These are phyloP conservation scores for Brachionus asplanchnoidis DNA, from an alignment of 1,140 invertebrate species.

Conservation along the genomic window DNA sequence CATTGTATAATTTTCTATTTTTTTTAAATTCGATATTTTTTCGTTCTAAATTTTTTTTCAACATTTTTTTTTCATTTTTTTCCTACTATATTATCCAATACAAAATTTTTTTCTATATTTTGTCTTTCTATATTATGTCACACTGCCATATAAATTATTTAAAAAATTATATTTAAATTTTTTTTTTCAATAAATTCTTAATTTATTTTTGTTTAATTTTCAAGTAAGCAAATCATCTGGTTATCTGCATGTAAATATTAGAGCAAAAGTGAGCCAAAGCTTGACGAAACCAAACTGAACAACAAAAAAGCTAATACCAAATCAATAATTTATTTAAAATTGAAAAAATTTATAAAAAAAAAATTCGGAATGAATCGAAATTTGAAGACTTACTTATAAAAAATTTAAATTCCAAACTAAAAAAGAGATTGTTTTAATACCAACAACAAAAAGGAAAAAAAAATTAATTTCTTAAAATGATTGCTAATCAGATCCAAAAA, in stretches of 20 bases:
- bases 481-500: background rate
- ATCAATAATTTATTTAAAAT: slow-evolving; percentile 13
- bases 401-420: background rate
- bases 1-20: too few relatives aligned
- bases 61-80: too few relatives aligned
- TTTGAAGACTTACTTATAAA: background rate
- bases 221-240: background rate
- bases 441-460: background rate
- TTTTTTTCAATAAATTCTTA: too few relatives aligned
- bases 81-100: too few relatives aligned
- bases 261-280: background rate
- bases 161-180: too few relatives aligned
- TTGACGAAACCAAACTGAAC: background rate
- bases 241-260: background rate
- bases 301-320: background rate
- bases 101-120: too few relatives aligned
- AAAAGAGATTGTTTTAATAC: background rate
- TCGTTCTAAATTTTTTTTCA: too few relatives aligned
- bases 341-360: slow-evolving; percentile 21
- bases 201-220: background rate
- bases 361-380: slow-evolving; percentile 33
- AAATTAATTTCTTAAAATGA: background rate
- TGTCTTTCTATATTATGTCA: too few relatives aligned
- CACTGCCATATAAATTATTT: too few relatives aligned
- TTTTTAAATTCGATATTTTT: too few relatives aligned